Base-by-base conservation (phyloP, 2,113 vertebrate species). In the Microcebus jonahi region DNA sequence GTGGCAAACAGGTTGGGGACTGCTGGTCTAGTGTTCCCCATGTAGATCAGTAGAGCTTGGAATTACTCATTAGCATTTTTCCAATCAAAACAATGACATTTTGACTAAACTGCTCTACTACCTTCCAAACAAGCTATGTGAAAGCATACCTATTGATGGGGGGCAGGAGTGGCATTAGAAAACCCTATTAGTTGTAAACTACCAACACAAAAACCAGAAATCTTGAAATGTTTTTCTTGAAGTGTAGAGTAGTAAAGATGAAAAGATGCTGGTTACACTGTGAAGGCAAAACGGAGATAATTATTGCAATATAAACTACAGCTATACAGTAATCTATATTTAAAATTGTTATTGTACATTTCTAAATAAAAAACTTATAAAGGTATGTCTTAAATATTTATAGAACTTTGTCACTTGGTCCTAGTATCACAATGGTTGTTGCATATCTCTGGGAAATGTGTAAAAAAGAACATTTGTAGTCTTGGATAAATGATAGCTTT, bases 211-310 rank as follows among this genome's bases (percentile, higher is more conserved):
- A 94, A 8, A 18, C 11, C 34, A 80, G 55, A 80, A 93, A 94
- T 48, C 4, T 48, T 84, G 14, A 89, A 95, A 36, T 73, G 8
- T 45, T 94, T 91, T 91, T 63, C 68, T 73, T 71, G 14, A 12
- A 89, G 23, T 27, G 17, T 20, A 76, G 55, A 90, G 29, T 14
- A 85, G 29, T 90, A 82, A 86, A 55, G 20, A 71, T 23, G 29
- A 82, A 94, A 83, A 89, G 27, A 50, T 86, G 76, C 36, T 25
- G 82, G 67, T 67, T 55, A 93, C 17, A 76, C 4, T 86, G 63
- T 79, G 65, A 90, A 80, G 34, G 39, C 34, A 90, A 95, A 81
- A 29, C 25, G 71, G 59, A 92, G 25, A 85, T 73, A 95, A 93
- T 68, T 87, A 91, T 1, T 92, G 31, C 8, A 90, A n/a, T 6